These are phyloP conservation scores for Typhlomys cinereus DNA, from an alignment of 2,113 vertebrate species.

Conservation along the genomic window DNA sequence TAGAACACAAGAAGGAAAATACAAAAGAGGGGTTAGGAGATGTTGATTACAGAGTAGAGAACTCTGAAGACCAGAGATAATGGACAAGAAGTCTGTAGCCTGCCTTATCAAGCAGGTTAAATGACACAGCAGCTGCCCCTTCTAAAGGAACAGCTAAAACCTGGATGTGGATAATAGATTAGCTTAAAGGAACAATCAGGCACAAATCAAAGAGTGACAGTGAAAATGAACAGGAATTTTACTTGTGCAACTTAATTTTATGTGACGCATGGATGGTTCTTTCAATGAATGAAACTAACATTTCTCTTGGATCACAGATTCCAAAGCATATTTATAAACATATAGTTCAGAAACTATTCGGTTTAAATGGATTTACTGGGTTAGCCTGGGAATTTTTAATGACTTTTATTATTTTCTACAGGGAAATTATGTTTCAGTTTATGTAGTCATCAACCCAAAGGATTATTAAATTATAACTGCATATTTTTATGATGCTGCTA, in stretches of 20 bases:
- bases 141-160: not conserved
- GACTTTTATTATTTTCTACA: constrained; percentile 60
- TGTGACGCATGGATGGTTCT: not conserved
- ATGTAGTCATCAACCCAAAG: not conserved
- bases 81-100: not conserved
- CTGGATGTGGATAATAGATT: not conserved
- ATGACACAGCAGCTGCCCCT: not conserved
- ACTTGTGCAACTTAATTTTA: not conserved
- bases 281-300: constrained; percentile 2
- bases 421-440: constrained; percentile 61
- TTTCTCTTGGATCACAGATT: not conserved
- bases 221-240: not conserved
- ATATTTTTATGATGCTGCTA: constrained; percentile 53
- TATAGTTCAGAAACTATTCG: not conserved
- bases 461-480: constrained; percentile 36
- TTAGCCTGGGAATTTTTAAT: not conserved
- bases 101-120: not conserved
- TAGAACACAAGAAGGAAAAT: not conserved
- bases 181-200: not conserved
- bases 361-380: constrained; percentile 37
- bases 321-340: constrained; percentile 38
- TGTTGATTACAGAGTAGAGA: not conserved
- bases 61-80: not conserved
- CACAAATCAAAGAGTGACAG: not conserved
- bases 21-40: not conserved